Evolutionary conservation across 2,113 vertebrate genomes (phyloP), one percentile per base, ranked within the genome.

Genomic region (Shinisaurus crocodilurus): DNA sequence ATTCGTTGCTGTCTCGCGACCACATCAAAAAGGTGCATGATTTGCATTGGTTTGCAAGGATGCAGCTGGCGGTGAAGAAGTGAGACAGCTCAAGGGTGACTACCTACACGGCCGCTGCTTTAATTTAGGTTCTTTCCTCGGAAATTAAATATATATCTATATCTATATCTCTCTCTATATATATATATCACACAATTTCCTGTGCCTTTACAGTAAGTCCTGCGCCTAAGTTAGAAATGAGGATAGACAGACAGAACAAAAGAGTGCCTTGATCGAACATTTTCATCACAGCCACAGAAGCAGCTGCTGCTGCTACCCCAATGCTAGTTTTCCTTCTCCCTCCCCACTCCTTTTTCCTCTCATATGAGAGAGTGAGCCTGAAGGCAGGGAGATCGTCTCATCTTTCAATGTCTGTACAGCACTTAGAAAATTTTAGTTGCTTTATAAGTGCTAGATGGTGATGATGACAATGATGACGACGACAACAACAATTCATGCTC

Each of bases 171-270:
- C n/a, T n/a, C n/a, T n/a, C n/a, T n/a, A n/a, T n/a, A n/a, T n/a
- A n/a, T n/a, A 94, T 40, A 97, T 95, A 97, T 96, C 88, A 91
- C 95, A 96, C 94, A 50, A 89, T 91, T 97, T 98, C 97, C 97
- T 97, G 97, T 96, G 95, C 94, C 91, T 93, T 98, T 98, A 98
- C 97, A 87, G 97, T 97, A 98, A 97, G 95, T 89, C 95, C 85
- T 90, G 87, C 85, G 65, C 87, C 94, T 85, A 89, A 92, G 90
- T 92, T 85, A 96, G 91, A 92, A 97, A 97, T 93, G 86, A 95
- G 40, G 60, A 83, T 69, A 91, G 84, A 48, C 1, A 1, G 79
- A 65, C 13, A 88, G 63, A 82, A 13, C 1, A 50, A 67, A 88
- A 90, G 65, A 8, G 25, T 1, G 80, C 23, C 50, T 69, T 18